Conservation (phyloP, 1,140 invertebrate species). For the Trichonephila inaurata region DNA sequence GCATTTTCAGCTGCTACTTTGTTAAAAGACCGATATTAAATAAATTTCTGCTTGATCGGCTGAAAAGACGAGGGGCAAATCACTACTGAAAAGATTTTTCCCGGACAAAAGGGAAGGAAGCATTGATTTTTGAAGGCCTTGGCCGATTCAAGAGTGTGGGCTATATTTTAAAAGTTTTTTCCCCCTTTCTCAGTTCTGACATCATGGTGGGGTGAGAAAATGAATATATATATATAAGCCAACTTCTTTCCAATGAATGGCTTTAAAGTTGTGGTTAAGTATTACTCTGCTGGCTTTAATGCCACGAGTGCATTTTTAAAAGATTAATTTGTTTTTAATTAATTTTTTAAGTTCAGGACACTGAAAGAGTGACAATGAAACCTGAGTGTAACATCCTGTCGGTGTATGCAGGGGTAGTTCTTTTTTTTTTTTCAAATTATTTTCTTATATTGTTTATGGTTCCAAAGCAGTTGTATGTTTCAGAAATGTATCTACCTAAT, state of each 20-base stretch:
- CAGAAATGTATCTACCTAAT: too few species aligned
- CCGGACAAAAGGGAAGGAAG: constrained; percentile 7
- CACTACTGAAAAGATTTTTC: constrained; percentile 47
- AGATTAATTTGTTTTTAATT: too few species aligned
- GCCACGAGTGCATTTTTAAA: too few species aligned
- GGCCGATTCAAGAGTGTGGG: not conserved
- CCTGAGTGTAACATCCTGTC: too few species aligned
- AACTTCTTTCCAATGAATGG: not conserved
- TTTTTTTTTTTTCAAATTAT: too few species aligned
- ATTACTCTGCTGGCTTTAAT: not conserved
- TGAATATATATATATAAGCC: not conserved
- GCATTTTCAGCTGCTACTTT: constrained; percentile 58
- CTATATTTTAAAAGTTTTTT: constrained; percentile 29
- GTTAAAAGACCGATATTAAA: constrained; percentile 65
- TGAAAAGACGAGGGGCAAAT: constrained; percentile 57
- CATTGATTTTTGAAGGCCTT: constrained; percentile 35
- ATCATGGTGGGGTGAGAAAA: not conserved
- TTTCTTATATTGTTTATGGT: too few species aligned
- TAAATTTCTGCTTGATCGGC: constrained; percentile 60
- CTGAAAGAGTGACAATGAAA: too few species aligned
- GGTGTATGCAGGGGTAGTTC: too few species aligned
- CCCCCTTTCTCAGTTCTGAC: not conserved
- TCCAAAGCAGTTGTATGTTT: too few species aligned
- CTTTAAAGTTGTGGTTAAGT: not conserved
- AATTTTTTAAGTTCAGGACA: too few species aligned